Evolutionary conservation across 2,888 invertebrate genomes (phyloP), one percentile per base, ranked within the genome.

Genomic region (Teleogryllus oceanicus): DNA sequence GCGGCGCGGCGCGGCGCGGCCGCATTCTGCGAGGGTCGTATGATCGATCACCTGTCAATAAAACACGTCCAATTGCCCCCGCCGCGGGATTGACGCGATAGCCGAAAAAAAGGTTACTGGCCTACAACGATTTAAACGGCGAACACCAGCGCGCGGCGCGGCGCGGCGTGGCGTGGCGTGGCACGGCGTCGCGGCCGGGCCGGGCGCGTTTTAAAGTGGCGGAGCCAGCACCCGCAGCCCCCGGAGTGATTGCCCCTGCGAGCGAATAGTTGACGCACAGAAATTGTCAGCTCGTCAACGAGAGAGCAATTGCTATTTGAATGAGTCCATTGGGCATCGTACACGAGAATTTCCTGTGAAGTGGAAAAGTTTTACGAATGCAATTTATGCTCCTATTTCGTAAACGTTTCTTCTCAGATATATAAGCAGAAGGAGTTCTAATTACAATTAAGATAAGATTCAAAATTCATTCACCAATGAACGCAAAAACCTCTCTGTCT

Each of bases 31-130:
- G 62, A 16, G 62, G 62, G 62, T 62, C 62, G 62, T 62, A 62
- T 62, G 62, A 62, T 62, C 62, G 62, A 62, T 62, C 62, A 62
- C 62, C 62, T 62, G 62, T 62, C 62, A 62, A 62, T 62, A 62
- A 62, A 62, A 62, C 62, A 62, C 62, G 62, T 62, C 62, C 62
- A 62, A 62, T 62, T 62, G 62, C 62, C 62, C 62, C 11, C 62
- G 62, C 62, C n/a, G 62, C 62, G 62, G 62, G 62, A 62, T 62
- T 62, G 62, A 62, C 62, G 62, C 62, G 62, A 62, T 62, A 62
- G 62, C 62, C 62, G 62, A 62, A 62, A 62, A 62, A 62, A 62
- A 62, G 62, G 62, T 62, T 62, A 62, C 62, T 62, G 62, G 62
- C 62, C 62, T 16, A 62, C 62, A n/a, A 62, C 62, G 62, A 62